phyloP scores from a whole-genome alignment of 2,888 invertebrate species.

The Reticulitermes lucifugus region DNA sequence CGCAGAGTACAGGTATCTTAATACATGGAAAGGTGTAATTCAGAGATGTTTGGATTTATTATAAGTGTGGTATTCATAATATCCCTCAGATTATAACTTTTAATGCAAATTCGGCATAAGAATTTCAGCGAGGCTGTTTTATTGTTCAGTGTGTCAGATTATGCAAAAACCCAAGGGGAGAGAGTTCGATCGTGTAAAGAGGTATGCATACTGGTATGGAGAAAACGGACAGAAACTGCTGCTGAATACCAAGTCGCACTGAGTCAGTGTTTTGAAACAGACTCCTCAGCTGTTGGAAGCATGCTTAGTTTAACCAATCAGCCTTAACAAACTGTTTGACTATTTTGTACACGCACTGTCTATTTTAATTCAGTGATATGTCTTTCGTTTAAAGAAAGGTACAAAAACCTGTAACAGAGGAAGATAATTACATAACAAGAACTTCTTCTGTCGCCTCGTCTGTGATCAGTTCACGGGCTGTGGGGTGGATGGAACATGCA shows the following conservation, averaged over 20 bases:
- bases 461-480: no score
- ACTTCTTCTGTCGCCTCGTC: no score
- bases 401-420: no score
- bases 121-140: background rate
- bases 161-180: background rate
- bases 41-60: background rate
- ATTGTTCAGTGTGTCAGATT: background rate
- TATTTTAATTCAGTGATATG: background rate
- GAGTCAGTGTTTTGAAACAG: conserved; percentile 13
- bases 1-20: background rate
- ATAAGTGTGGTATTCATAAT: background rate
- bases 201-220: background rate
- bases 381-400: background rate
- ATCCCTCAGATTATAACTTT: background rate
- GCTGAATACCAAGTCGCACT: background rate
- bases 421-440: no score
- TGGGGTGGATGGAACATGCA: no score
- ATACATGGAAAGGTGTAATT: background rate
- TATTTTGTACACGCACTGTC: background rate
- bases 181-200: background rate
- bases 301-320: background rate
- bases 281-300: background rate
- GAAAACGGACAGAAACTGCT: background rate
- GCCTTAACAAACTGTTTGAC: background rate
- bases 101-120: background rate